Conservation (phyloP, 2,797 vertebrate species). For the Micromesistius poutassou region DNA sequence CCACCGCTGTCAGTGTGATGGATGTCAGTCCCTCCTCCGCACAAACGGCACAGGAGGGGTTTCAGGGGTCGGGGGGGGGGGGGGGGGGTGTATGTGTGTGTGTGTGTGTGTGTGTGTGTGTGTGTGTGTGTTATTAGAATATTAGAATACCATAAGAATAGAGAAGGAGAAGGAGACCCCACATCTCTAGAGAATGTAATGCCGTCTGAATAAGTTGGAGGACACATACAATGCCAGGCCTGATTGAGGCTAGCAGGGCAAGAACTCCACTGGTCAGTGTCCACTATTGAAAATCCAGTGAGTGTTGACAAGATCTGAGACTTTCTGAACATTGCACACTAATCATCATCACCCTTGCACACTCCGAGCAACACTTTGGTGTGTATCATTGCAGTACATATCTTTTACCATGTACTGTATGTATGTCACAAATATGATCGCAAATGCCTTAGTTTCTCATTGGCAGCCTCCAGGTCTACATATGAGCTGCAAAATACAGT, state of each 20-base stretch:
- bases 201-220: not conserved
- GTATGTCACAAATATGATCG: not conserved
- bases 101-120: not conserved
- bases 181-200: not conserved
- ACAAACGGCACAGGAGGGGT: not conserved
- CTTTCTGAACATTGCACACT: not conserved
- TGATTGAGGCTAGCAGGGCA: not conserved
- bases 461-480: not conserved
- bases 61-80: slow-evolving; percentile 7
- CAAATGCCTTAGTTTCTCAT: not conserved
- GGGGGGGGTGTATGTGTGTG: not conserved
- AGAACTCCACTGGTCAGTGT: not conserved
- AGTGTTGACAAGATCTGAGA: not conserved
- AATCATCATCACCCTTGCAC: not conserved
- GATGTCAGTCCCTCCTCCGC: slow-evolving; percentile 46
- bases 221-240: not conserved
- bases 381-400: too few relatives aligned
- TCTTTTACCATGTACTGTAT: not conserved
- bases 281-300: not conserved
- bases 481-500: not conserved
- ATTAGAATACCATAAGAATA: not conserved
- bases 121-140: not conserved
- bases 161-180: not conserved
- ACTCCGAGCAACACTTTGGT: not conserved
- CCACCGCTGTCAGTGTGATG: slow-evolving; percentile 54